Evolutionary conservation across 2,113 vertebrate species (phyloP).

Genomic region (Macquaria australasica): DNA sequence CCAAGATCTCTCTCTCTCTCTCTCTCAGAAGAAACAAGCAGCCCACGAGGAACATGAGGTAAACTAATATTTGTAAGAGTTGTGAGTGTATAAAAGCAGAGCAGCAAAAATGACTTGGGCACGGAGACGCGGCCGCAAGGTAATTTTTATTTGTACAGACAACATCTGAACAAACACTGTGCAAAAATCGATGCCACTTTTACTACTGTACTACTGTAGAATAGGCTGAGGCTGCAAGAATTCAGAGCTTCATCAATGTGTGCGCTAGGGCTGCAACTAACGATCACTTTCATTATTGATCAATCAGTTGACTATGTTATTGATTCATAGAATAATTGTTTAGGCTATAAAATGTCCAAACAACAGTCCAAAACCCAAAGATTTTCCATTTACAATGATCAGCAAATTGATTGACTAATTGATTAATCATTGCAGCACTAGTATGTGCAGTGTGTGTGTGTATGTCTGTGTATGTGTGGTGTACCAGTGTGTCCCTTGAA

Average conservation of each 20-base stretch:
- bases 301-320: neutral
- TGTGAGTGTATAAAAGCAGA: neutral
- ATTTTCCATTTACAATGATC: too few species aligned
- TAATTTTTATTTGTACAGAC: neutral
- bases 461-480: slow-evolving; percentile 1
- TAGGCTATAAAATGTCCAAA: neutral
- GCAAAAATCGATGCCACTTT: neutral
- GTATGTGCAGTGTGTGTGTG: slow-evolving; percentile 1
- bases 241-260: neutral
- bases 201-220: neutral
- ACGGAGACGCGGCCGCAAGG: neutral
- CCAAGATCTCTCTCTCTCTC: too few species aligned
- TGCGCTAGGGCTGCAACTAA: neutral
- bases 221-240: neutral
- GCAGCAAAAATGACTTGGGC: neutral
- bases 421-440: neutral
- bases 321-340: neutral
- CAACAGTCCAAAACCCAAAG: too few species aligned
- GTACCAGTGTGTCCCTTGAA: slow-evolving; percentile 98
- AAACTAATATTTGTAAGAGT: neutral
- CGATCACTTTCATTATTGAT: neutral
- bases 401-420: too few species aligned
- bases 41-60: neutral
- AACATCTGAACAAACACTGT: slow-evolving; percentile 12
- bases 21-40: neutral